Evolutionary conservation across 2,797 vertebrate genomes (phyloP).

Genomic region (Helarctos malayanus): DNA sequence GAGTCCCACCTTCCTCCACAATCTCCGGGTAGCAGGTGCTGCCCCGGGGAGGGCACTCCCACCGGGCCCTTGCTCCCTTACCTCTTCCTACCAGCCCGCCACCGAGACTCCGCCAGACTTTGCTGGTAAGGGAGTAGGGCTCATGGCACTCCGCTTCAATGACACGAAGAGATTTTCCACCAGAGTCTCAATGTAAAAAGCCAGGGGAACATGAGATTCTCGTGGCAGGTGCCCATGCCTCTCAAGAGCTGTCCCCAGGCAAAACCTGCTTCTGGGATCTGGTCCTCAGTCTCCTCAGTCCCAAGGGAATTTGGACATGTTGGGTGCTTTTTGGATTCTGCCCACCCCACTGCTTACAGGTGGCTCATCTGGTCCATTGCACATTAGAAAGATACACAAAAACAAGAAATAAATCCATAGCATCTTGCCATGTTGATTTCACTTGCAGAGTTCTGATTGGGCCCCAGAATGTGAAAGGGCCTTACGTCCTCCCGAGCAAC

Average conservation of each 20-base stretch:
- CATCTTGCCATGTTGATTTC: conserved; percentile 5
- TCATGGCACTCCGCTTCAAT: background rate
- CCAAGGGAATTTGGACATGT: background rate
- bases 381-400: background rate
- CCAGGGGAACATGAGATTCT: background rate
- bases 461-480: background rate
- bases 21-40: background rate
- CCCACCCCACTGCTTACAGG: background rate
- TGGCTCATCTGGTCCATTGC: background rate
- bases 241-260: background rate
- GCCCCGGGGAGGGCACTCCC: background rate
- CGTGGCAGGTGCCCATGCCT: fast-evolving
- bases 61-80: background rate
- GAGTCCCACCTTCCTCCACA: background rate
- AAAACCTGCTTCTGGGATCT: background rate
- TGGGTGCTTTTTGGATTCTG: background rate
- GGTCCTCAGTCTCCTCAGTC: background rate
- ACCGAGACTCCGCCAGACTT: background rate
- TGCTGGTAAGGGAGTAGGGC: background rate
- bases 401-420: background rate
- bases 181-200: background rate
- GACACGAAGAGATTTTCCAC: background rate
- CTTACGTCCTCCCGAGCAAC: background rate
- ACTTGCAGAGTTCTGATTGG: background rate
- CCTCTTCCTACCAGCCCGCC: background rate